phyloP scores from a whole-genome alignment of 2,113 vertebrate species.

The Chloropsis cyanopogon region DNA sequence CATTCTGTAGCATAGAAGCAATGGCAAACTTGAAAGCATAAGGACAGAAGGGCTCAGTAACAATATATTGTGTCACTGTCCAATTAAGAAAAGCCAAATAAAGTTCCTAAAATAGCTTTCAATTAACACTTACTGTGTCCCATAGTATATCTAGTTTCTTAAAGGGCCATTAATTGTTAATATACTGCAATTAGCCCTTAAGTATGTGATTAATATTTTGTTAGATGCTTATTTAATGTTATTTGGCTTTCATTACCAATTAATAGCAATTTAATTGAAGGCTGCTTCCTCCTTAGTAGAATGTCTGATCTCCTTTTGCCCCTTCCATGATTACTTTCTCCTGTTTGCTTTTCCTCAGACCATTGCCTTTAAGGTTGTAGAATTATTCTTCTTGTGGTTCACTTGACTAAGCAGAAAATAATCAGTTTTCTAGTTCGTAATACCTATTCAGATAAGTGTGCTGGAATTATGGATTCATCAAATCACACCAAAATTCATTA shows the following conservation, averaged over 20 bases:
- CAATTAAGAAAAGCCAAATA: slow-evolving; percentile 59
- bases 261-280: slow-evolving; percentile 67
- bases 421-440: slow-evolving; percentile 20
- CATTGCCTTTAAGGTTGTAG: slow-evolving; percentile 35
- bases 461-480: slow-evolving; percentile 7
- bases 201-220: slow-evolving; percentile 70
- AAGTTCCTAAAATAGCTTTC: slow-evolving; percentile 51
- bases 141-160: slow-evolving; percentile 49
- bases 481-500: neutral
- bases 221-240: slow-evolving; percentile 69
- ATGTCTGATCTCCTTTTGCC: slow-evolving; percentile 20
- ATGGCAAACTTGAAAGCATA: neutral
- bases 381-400: slow-evolving; percentile 42
- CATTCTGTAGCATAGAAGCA: neutral
- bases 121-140: slow-evolving; percentile 51
- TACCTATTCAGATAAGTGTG: neutral
- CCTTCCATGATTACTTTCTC: slow-evolving; percentile 26
- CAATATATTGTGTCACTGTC: slow-evolving; percentile 27
- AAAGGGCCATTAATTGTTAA: slow-evolving; percentile 66
- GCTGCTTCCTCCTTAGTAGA: slow-evolving; percentile 1
- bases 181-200: slow-evolving; percentile 59
- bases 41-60: neutral
- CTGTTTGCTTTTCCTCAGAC: slow-evolving; percentile 52
- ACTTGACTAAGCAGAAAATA: slow-evolving; percentile 35
- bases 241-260: slow-evolving; percentile 63